Conservation (phyloP, 1,140 invertebrate genomes). For the Drosophila teissieri region DNA sequence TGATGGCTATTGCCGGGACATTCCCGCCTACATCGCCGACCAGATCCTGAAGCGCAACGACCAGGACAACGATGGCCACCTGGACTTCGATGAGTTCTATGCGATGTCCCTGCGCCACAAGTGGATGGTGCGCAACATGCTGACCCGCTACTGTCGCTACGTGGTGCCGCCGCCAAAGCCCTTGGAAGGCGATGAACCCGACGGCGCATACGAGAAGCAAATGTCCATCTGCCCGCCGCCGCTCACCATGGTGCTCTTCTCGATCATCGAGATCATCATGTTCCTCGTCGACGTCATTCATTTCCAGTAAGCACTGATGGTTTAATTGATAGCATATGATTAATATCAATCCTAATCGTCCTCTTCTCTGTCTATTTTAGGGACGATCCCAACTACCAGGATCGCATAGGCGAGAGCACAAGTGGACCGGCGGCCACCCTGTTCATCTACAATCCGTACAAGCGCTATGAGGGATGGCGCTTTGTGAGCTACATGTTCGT, state of each 20-base stretch:
- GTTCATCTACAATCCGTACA: constrained; percentile 96
- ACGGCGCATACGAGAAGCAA: constrained; percentile 93
- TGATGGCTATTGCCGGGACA: constrained; percentile 87
- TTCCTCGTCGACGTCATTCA: constrained; percentile 88
- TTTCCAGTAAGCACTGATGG: constrained; percentile 71
- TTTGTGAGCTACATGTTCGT: constrained; percentile 98
- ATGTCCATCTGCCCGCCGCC: constrained; percentile 94
- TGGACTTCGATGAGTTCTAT: constrained; percentile 92
- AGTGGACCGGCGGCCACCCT: constrained; percentile 90
- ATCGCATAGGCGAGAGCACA: constrained; percentile 84
- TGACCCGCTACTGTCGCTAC: constrained; percentile 86
- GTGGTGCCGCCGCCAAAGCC: constrained; percentile 86
- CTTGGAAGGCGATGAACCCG: constrained; percentile 85
- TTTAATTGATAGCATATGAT: not conserved
- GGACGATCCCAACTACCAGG: constrained; percentile 77
- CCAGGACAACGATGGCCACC: constrained; percentile 89
- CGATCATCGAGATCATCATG: constrained; percentile 89
- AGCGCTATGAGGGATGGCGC: constrained; percentile 95
- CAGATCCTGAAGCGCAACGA: constrained; percentile 90
- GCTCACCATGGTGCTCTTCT: constrained; percentile 93
- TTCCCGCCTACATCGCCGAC: constrained; percentile 89
- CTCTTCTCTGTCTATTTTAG: constrained; percentile 22
- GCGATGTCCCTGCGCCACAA: constrained; percentile 88
- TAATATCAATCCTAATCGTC: not conserved
- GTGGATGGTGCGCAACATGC: constrained; percentile 87